Conservation (phyloP, 1,140 invertebrate species). For the Trissolcus basalis region DNA sequence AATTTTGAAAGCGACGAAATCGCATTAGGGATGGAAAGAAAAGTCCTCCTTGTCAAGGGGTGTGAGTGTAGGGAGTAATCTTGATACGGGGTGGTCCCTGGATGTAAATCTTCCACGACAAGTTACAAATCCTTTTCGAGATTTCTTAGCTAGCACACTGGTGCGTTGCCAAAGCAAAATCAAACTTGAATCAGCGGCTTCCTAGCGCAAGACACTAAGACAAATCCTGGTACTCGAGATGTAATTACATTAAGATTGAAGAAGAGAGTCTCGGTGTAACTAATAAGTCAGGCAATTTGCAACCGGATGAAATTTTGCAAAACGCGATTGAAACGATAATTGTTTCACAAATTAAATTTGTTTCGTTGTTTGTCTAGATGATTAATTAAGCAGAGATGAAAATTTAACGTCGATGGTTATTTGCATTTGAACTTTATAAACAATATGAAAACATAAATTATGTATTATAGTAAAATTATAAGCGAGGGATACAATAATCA, state of each 20-base stretch:
- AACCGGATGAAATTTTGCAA: not conserved
- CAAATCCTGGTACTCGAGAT: constrained; percentile 28
- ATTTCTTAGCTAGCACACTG: constrained; percentile 50
- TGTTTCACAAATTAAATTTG: no score
- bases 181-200: constrained; percentile 44
- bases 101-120: constrained; percentile 63
- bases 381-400: no score
- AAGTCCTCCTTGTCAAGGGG: constrained; percentile 28
- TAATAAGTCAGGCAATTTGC: not conserved
- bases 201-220: constrained; percentile 18
- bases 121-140: constrained; percentile 63
- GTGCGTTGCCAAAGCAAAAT: constrained; percentile 35
- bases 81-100: constrained; percentile 46
- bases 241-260: constrained; percentile 27
- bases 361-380: no score
- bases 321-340: no score
- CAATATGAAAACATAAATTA: not conserved
- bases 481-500: constrained; percentile 3
- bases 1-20: constrained; percentile 59
- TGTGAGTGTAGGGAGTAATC: constrained; percentile 35
- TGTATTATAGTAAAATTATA: not conserved
- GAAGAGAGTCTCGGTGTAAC: constrained; percentile 15
- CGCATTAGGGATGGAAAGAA: constrained; percentile 57
- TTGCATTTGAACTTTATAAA: no score
- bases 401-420: no score